These are phyloP conservation scores for Callocephalon fimbriatum DNA, from an alignment of 2,113 vertebrate genomes.

Conservation along the genomic window DNA sequence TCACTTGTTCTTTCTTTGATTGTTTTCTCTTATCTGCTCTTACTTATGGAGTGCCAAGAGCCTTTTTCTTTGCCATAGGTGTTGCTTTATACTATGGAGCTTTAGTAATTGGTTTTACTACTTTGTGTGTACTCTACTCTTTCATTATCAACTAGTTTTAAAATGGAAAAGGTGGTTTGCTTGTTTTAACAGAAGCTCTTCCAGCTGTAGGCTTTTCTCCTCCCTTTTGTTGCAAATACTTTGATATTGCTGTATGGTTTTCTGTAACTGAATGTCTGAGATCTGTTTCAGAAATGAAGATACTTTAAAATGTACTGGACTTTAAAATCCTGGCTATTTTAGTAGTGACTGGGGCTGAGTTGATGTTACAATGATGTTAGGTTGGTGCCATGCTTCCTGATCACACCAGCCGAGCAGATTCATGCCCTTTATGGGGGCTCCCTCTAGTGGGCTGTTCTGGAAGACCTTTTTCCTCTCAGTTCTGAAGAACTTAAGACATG, in stretches of 20 bases:
- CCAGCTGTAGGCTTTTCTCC: background rate
- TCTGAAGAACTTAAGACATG: fast-evolving
- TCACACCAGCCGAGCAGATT: background rate
- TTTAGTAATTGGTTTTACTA: background rate
- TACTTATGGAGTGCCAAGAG: background rate
- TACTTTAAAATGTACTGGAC: background rate
- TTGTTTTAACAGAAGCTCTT: background rate
- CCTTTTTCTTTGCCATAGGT: background rate
- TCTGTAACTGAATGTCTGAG: background rate
- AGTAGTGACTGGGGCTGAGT: background rate
- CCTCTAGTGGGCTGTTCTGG: slow-evolving; percentile 45
- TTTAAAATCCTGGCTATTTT: background rate
- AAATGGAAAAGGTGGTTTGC: background rate
- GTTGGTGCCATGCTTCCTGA: background rate
- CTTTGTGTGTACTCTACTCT: background rate
- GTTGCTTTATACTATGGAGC: background rate
- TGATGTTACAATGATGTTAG: background rate
- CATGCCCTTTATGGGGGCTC: slow-evolving; percentile 5
- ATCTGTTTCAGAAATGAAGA: background rate
- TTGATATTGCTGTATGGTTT: background rate
- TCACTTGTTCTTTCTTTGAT: background rate
- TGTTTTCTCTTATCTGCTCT: background rate
- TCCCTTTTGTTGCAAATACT: background rate
- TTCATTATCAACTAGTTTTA: background rate
- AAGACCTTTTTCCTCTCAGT: background rate